Evolutionary conservation across 1,140 invertebrate species (phyloP).

Genomic region (Sinonovacula constricta): DNA sequence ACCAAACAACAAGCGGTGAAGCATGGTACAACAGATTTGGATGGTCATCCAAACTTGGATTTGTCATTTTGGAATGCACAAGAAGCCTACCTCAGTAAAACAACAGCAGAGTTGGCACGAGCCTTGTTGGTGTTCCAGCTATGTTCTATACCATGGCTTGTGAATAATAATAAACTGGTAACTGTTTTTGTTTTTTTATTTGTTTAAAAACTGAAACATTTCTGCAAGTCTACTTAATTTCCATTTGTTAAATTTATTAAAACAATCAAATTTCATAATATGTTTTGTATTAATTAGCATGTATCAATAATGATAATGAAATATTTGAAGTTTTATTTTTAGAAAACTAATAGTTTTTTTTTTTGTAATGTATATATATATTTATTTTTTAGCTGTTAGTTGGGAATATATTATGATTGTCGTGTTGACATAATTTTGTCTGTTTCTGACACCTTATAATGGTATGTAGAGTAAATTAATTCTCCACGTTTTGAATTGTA

Average conservation of each 20-base stretch:
- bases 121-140: constrained; percentile 96
- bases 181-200: constrained; percentile 65
- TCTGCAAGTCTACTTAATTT: background rate
- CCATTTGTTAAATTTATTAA: background rate
- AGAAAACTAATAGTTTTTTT: background rate
- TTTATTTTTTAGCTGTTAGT: no score
- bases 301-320: background rate
- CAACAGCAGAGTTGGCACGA: constrained; percentile 92
- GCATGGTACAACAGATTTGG: background rate
- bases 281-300: background rate
- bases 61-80: constrained; percentile 85
- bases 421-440: no score
- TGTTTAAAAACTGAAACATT: background rate
- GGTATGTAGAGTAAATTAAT: no score
- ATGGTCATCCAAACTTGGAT: constrained; percentile 80
- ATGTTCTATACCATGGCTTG: constrained; percentile 93
- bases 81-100: constrained; percentile 88
- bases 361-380: no score
- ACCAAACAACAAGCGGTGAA: background rate
- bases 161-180: constrained; percentile 97
- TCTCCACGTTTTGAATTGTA: no score
- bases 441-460: no score
- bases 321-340: background rate
- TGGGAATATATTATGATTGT: no score
- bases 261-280: background rate